Percentiles rank a stretch among this genome's conserved stretches.
Conservation (phyloP, 2,113 vertebrate species). For the Glaucidium brasilianum region DNA sequence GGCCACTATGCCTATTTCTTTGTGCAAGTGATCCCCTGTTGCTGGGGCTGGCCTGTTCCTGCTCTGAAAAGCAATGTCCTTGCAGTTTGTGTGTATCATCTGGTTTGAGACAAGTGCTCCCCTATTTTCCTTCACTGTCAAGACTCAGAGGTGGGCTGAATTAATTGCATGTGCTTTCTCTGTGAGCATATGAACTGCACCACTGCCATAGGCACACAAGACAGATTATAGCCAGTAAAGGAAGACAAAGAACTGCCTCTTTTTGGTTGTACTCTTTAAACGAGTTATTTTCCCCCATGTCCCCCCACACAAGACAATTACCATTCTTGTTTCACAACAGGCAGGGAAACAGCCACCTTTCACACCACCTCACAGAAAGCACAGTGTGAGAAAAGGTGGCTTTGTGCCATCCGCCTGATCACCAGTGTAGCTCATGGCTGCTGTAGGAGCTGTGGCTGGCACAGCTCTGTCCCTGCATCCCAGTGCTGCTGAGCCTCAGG, state of each 20-base stretch:
- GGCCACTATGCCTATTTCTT: background rate
- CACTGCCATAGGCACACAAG: background rate
- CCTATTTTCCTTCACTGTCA: background rate
- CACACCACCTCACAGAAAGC: background rate
- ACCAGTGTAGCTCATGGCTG: background rate
- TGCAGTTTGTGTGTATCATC: background rate
- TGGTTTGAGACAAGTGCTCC: background rate
- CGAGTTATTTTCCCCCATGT: background rate
- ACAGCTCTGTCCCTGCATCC: background rate
- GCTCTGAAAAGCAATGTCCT: background rate
- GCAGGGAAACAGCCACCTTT: rapidly evolving
- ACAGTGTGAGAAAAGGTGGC: background rate
- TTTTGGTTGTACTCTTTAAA: background rate
- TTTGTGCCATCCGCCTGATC: background rate
- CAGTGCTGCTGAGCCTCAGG: background rate
- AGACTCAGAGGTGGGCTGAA: background rate
- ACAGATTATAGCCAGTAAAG: background rate
- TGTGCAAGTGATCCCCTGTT: background rate
- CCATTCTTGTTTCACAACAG: background rate
- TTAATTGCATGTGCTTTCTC: background rate
- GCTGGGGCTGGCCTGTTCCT: background rate
- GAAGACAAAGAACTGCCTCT: background rate
- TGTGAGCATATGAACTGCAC: background rate
- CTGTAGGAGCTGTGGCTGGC: background rate
- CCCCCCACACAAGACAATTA: background rate